A percentile compares a stretch with the other conserved stretches of the same genome.
These are phyloP conservation scores for Frankliniella fusca DNA, from an alignment of 2,888 invertebrate genomes.

Conservation along the genomic window DNA sequence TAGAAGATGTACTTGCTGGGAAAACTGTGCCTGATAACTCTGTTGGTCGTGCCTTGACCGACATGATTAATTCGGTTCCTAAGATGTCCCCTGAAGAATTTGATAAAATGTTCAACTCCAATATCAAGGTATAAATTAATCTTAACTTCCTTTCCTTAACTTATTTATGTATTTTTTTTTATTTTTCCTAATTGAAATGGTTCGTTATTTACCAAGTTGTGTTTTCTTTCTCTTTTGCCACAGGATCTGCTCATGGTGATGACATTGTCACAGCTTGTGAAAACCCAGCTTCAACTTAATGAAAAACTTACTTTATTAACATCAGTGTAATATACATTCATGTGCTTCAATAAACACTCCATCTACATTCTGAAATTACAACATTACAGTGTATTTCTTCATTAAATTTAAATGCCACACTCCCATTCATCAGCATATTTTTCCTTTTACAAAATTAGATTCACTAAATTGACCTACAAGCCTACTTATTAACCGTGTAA, in stretches of 20 bases:
- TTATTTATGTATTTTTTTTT: slow-evolving; percentile 7
- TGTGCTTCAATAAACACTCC: slow-evolving; percentile 14
- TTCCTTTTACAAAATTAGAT: too few species aligned
- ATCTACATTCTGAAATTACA: background rate
- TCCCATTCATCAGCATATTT: background rate
- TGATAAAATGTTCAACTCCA: slow-evolving; percentile 91
- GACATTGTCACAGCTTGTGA: slow-evolving; percentile 90
- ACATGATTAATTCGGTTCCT: slow-evolving; percentile 87
- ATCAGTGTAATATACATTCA: slow-evolving; percentile 53
- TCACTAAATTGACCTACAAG: too few species aligned
- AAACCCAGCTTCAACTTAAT: slow-evolving; percentile 92
- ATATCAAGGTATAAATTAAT: slow-evolving; percentile 68
- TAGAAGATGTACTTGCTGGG: slow-evolving; percentile 86
- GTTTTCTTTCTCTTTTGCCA: slow-evolving; percentile 38
- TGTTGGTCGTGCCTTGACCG: slow-evolving; percentile 83
- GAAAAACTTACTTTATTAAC: slow-evolving; percentile 89
- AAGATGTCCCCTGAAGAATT: slow-evolving; percentile 87
- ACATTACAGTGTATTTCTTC: too few species aligned
- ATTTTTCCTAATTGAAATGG: background rate
- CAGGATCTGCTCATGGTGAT: slow-evolving; percentile 94
- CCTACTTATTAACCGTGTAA: background rate
- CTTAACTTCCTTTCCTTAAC: background rate
- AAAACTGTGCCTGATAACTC: slow-evolving; percentile 74
- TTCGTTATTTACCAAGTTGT: background rate
- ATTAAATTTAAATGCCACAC: background rate